These are phyloP conservation scores for Amphilophus citrinellus DNA, from an alignment of 2,113 vertebrate species.

Conservation along the genomic window DNA sequence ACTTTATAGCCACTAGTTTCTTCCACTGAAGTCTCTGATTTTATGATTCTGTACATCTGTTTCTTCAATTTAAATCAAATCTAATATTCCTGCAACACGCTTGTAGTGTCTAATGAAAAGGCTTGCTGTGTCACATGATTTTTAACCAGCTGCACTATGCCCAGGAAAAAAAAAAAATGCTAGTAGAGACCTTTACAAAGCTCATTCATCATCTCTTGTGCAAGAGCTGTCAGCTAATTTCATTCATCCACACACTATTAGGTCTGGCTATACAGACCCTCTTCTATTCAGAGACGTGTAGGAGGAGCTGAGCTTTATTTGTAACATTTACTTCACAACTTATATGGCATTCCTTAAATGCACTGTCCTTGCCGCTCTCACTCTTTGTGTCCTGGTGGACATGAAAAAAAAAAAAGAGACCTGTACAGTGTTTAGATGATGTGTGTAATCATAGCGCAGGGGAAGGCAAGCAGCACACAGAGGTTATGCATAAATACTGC, in stretches of 20 bases:
- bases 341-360: conserved; percentile 16
- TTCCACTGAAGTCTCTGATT: neutral
- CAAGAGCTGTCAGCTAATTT: conserved; percentile 41
- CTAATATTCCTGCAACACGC: conserved; percentile 42
- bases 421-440: conserved; percentile 57
- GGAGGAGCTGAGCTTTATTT: neutral
- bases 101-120: conserved; percentile 36
- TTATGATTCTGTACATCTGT: neutral
- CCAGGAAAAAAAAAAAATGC: conserved; percentile 40
- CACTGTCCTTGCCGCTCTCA: neutral
- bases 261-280: conserved; percentile 1
- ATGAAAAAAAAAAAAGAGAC: conserved; percentile 5
- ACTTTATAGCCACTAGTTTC: neutral
- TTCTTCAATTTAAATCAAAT: conserved; percentile 12
- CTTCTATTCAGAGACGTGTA: conserved; percentile 8
- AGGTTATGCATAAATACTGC: conserved; percentile 61
- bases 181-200: conserved; percentile 42
- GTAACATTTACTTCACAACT: conserved; percentile 2
- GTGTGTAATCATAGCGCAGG: conserved; percentile 60
- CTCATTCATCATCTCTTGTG: conserved; percentile 60
- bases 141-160: neutral
- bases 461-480: conserved; percentile 28
- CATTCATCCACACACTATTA: conserved; percentile 33
- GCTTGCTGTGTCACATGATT: conserved; percentile 1
- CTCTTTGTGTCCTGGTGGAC: conserved; percentile 13